Conservation (phyloP, 2,888 invertebrate genomes). For the Idaea straminata region DNA sequence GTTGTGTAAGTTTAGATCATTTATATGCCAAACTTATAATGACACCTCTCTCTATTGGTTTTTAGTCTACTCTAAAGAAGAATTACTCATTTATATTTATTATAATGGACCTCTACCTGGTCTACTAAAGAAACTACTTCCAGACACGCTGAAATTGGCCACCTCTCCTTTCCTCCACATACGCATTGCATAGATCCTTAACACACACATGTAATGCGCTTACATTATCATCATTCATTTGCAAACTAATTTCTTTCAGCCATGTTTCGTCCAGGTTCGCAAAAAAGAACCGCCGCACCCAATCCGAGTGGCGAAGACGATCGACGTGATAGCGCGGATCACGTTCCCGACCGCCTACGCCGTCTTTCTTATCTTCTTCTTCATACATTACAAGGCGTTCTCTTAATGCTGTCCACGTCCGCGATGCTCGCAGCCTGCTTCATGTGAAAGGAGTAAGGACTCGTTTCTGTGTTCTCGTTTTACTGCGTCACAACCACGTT, state of each 20-base stretch:
- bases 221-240: constrained; percentile 65
- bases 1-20: too few relatives aligned
- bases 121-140: neutral
- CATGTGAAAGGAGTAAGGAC: constrained; percentile 43
- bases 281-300: constrained; percentile 96
- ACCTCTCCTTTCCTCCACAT: neutral
- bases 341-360: constrained; percentile 96
- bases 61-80: neutral
- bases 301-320: constrained; percentile 95
- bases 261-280: constrained; percentile 91
- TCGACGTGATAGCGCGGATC: constrained; percentile 96
- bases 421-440: constrained; percentile 53
- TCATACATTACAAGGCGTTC: constrained; percentile 95
- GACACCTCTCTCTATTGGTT: too few relatives aligned
- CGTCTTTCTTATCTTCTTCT: constrained; percentile 96
- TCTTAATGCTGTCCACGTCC: constrained; percentile 76
- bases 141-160: constrained; percentile 4
- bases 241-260: constrained; percentile 80
- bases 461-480: constrained; percentile 49
- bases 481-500: constrained; percentile 51
- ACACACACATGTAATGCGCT: constrained; percentile 34
- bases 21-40: too few relatives aligned
- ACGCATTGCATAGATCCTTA: constrained; percentile 27
- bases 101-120: neutral
- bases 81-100: neutral